A percentile compares a stretch with the other conserved stretches of the same genome.
These are phyloP conservation scores for Amblyopsis rosae DNA, from an alignment of 2,113 vertebrate genomes.

Conservation along the genomic window DNA sequence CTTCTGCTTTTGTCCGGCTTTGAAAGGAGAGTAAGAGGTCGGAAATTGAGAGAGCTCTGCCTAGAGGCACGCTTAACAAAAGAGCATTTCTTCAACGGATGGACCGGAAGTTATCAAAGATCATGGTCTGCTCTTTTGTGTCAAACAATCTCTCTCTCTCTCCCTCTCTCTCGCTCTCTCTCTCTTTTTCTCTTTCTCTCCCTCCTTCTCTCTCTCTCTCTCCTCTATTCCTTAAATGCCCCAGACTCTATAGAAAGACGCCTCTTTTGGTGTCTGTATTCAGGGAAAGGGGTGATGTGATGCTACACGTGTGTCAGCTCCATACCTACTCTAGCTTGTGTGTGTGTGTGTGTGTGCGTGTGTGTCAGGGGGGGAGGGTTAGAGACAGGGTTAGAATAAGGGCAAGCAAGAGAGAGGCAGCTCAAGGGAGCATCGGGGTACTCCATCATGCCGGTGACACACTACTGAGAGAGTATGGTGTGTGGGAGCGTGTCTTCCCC, in stretches of 20 bases:
- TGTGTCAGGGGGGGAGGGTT: slow-evolving; percentile 35
- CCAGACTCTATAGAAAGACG: slow-evolving; percentile 52
- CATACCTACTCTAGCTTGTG: slow-evolving; percentile 26
- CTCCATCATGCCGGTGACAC: slow-evolving; percentile 75
- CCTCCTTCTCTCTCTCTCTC: slow-evolving; percentile 12
- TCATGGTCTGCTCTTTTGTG: background rate
- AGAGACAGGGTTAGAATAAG: slow-evolving; percentile 46
- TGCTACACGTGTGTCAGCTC: slow-evolving; percentile 36
- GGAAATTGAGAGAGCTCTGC: background rate
- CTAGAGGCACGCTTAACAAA: slow-evolving; percentile 26
- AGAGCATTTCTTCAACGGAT: slow-evolving; percentile 23
- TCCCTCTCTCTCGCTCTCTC: background rate
- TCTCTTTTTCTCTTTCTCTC: background rate
- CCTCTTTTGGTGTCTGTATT: slow-evolving; percentile 43
- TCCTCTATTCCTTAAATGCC: slow-evolving; percentile 50
- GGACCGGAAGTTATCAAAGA: slow-evolving; percentile 31
- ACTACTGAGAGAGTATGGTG: slow-evolving; percentile 51
- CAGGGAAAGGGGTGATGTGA: slow-evolving; percentile 23
- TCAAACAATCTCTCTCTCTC: background rate
- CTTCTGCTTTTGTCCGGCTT: slow-evolving; percentile 26
- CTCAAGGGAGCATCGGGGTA: slow-evolving; percentile 60
- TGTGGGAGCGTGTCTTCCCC: slow-evolving; percentile 59
- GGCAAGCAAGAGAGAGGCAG: slow-evolving; percentile 39
- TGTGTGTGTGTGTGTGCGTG: background rate
- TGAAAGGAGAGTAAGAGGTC: slow-evolving; percentile 16